phyloP scores from a whole-genome alignment of 2,113 vertebrate genomes.

The Mustela lutreola region DNA sequence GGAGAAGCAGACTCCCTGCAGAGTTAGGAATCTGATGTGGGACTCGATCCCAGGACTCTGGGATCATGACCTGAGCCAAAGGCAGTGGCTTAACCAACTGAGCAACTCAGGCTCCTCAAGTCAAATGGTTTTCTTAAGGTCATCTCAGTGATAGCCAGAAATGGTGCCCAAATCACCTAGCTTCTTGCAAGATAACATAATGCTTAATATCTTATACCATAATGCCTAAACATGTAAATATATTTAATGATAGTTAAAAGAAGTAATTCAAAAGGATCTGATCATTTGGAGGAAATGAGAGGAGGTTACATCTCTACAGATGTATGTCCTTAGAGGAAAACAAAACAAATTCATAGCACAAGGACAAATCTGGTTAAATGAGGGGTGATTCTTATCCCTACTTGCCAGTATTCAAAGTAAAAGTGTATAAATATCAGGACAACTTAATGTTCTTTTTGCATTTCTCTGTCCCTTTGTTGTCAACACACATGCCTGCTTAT shows the following conservation, averaged over 20 bases:
- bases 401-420: neutral
- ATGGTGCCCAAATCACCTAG: neutral
- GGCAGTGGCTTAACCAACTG: no score
- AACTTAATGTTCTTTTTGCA: neutral
- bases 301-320: neutral
- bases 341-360: constrained; percentile 24
- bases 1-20: no score
- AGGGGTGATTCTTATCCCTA: neutral
- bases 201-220: neutral
- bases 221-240: neutral
- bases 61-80: no score
- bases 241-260: neutral
- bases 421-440: neutral
- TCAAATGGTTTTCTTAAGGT: neutral
- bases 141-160: neutral
- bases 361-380: neutral
- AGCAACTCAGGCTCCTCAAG: neutral
- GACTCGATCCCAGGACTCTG: no score
- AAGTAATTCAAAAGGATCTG: neutral
- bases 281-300: neutral
- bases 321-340: neutral
- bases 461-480: constrained; percentile 54
- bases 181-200: neutral
- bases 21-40: no score
- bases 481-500: constrained; percentile 72